Conservation (phyloP, 1,140 invertebrate genomes). For the Pogonus chalceus region DNA sequence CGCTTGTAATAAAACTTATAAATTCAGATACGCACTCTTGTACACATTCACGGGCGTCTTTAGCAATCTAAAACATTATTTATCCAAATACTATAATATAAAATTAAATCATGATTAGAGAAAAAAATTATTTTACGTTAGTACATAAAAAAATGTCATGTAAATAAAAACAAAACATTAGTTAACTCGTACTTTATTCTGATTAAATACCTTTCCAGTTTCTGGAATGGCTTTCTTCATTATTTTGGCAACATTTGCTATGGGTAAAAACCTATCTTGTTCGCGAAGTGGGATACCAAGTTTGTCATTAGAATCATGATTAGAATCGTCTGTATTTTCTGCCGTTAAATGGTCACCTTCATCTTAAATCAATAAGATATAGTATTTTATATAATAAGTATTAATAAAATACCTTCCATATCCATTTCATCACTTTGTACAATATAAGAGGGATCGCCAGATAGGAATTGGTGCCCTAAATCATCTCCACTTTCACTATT, state of each 20-base stretch:
- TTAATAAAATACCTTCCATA: neutral
- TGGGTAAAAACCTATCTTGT: conserved; percentile 93
- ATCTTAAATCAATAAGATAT: conserved; percentile 12
- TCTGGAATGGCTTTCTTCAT: conserved; percentile 98
- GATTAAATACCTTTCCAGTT: conserved; percentile 71
- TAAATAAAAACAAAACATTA: conserved; percentile 6
- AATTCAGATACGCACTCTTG: conserved; percentile 99
- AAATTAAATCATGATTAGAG: neutral
- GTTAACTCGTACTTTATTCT: conserved; percentile 26
- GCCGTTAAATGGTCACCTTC: conserved; percentile 33
- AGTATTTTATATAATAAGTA: conserved; percentile 12
- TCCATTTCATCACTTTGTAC: conserved; percentile 41
- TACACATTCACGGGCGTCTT: conserved; percentile 98
- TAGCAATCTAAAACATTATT: conserved; percentile 72
- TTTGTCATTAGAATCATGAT: conserved; percentile 44
- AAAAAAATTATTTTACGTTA: neutral
- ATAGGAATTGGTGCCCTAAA: conserved; percentile 31
- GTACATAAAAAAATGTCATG: neutral
- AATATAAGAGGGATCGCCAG: conserved; percentile 30
- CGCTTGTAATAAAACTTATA: conserved; percentile 98
- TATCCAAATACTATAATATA: neutral
- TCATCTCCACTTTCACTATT: conserved; percentile 45
- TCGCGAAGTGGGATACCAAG: conserved; percentile 54
- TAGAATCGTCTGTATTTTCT: conserved; percentile 66
- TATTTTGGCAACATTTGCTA: conserved; percentile 97